Conservation (phyloP, 2,888 invertebrate species). For the Helobdella robusta region DNA sequence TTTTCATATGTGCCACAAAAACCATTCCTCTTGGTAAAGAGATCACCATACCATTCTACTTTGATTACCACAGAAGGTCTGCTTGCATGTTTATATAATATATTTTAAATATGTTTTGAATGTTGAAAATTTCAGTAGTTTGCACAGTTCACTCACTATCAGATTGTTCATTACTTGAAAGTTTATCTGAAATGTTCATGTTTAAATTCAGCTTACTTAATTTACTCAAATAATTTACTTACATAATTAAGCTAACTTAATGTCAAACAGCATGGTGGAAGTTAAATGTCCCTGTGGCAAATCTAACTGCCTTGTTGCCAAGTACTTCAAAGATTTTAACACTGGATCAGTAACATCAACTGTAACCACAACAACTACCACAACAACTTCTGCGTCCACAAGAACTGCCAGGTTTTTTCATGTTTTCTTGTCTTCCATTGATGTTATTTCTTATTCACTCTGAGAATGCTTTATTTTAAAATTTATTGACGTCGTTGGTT, state of each 20-base stretch:
- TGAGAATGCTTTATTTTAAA: no score
- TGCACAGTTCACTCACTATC: no score
- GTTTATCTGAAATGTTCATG: no score
- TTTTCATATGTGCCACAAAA: slow-evolving; percentile 29
- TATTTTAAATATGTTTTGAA: no score
- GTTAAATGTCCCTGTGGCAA: slow-evolving; percentile 29
- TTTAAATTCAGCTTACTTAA: no score
- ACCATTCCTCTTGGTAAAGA: slow-evolving; percentile 25
- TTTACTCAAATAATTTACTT: no score
- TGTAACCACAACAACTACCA: background rate
- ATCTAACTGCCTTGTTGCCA: slow-evolving; percentile 26
- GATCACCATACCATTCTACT: slow-evolving; percentile 28
- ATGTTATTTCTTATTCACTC: no score
- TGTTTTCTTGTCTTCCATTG: background rate
- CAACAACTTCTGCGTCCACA: background rate
- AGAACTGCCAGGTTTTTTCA: background rate
- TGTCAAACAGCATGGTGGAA: slow-evolving; percentile 8
- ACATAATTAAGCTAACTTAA: no score
- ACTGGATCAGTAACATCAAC: background rate
- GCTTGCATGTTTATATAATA: no score
- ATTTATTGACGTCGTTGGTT: no score
- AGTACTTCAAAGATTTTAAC: slow-evolving; percentile 24
- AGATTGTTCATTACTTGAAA: no score
- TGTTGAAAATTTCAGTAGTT: no score
- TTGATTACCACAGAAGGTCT: slow-evolving; percentile 26